phyloP scores from a whole-genome alignment of 30 jellyfish, hydroid and myxozoan species.

The Catostylus mosaicus region DNA sequence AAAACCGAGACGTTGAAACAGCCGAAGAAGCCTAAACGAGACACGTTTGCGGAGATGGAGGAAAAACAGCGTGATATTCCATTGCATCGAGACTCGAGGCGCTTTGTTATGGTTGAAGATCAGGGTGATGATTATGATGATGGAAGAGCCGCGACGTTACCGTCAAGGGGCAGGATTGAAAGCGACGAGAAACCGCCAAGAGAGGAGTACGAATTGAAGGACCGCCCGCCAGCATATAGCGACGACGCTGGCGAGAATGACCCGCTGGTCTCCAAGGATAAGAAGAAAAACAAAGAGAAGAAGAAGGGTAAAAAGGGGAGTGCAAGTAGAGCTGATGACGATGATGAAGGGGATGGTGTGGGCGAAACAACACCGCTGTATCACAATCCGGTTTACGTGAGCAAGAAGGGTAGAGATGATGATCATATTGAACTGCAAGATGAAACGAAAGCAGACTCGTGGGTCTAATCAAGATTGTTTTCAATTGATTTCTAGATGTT shows the following conservation, averaged over 20 bases:
- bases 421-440: conserved; percentile 51
- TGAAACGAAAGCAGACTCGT: conserved; percentile 65
- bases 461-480: conserved; percentile 30
- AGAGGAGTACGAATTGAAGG: conserved; percentile 68
- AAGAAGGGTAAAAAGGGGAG: conserved; percentile 50
- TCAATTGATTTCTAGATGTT: conserved; percentile 41
- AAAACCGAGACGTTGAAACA: conserved; percentile 78
- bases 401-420: conserved; percentile 33
- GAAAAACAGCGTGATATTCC: conserved; percentile 56
- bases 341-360: conserved; percentile 50
- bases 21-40: conserved; percentile 78
- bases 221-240: conserved; percentile 57
- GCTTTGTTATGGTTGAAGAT: conserved; percentile 82
- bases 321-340: conserved; percentile 37
- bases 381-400: conserved; percentile 45
- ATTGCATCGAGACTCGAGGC: conserved; percentile 78
- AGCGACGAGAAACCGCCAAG: conserved; percentile 24
- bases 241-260: conserved; percentile 62
- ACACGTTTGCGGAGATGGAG: conserved; percentile 91
- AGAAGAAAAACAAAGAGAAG: conserved; percentile 55
- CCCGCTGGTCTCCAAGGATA: conserved; percentile 65
- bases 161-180: conserved; percentile 17
- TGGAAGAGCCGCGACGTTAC: too few species aligned
- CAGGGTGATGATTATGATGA: conserved; percentile 51
- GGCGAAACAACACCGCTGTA: conserved; percentile 75